These are phyloP conservation scores for Platanista minor DNA, from an alignment of 2,113 vertebrate genomes.

Conservation along the genomic window DNA sequence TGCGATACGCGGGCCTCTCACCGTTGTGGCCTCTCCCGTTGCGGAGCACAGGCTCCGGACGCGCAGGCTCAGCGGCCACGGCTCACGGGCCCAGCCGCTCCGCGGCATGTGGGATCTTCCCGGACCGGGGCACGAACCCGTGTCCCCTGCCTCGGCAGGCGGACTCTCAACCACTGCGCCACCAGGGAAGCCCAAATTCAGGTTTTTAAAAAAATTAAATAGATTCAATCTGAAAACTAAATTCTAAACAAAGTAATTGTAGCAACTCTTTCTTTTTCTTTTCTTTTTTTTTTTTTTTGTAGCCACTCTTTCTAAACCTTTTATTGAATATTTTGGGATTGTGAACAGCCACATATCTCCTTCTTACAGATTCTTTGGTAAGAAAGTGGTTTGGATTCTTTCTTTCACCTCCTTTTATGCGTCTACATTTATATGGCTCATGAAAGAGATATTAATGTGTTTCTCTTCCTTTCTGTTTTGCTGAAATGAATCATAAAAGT, in stretches of 20 bases:
- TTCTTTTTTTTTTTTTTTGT: no score
- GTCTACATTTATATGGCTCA: constrained; percentile 32
- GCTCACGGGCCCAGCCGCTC: no score
- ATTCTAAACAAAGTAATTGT: not conserved
- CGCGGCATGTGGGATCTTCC: no score
- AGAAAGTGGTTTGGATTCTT: not conserved
- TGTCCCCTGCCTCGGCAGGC: no score
- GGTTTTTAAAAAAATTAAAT: not conserved
- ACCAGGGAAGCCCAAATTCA: no score
- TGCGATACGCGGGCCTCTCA: no score
- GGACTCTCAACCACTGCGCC: no score
- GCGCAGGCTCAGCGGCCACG: no score
- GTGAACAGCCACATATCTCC: not conserved
- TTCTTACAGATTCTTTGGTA: not conserved
- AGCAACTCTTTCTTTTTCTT: not conserved
- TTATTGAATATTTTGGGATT: not conserved
- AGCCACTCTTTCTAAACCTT: not conserved
- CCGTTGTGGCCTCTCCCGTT: no score
- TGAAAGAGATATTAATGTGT: not conserved
- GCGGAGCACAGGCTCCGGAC: no score
- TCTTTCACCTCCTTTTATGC: constrained; percentile 19
- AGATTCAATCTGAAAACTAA: not conserved
- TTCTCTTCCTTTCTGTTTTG: constrained; percentile 17
- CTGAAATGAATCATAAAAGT: constrained; percentile 38
- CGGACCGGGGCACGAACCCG: no score